Conservation (phyloP, 2,113 vertebrate genomes). For the Osmerus mordax region DNA sequence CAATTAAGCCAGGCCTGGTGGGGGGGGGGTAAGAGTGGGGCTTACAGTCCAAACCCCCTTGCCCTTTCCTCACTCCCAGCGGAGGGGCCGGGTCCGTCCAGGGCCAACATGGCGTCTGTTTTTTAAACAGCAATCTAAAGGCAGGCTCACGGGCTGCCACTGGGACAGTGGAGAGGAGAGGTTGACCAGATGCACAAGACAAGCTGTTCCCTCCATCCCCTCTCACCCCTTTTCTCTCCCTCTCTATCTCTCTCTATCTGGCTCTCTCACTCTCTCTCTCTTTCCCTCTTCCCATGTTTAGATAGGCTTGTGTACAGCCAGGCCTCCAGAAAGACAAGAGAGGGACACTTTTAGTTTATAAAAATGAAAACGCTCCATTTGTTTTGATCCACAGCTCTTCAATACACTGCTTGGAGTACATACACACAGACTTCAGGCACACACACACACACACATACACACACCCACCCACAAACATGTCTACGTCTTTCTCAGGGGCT, state of each 20-base stretch:
- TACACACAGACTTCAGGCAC: too few species aligned
- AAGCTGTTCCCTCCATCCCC: slow-evolving; percentile 7
- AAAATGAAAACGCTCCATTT: too few species aligned
- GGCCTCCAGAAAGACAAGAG: too few species aligned
- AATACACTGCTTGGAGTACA: too few species aligned
- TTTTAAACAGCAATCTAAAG: slow-evolving; percentile 75
- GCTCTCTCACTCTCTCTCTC: too few species aligned
- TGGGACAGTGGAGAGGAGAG: slow-evolving; percentile 63
- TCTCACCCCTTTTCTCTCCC: slow-evolving; percentile 21
- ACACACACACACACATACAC: too few species aligned
- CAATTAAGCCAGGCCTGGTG: not conserved
- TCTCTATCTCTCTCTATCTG: not conserved
- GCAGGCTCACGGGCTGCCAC: slow-evolving; percentile 67
- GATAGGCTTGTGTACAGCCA: too few species aligned
- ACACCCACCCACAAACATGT: too few species aligned
- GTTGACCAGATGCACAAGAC: not conserved
- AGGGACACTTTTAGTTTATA: too few species aligned
- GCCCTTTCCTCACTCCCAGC: slow-evolving; percentile 6
- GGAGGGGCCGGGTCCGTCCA: slow-evolving; percentile 45
- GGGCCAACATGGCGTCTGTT: slow-evolving; percentile 67
- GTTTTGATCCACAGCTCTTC: too few species aligned
- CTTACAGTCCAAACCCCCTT: not conserved
- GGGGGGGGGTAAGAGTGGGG: not conserved
- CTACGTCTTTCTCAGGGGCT: slow-evolving; percentile 3
- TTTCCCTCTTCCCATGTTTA: too few species aligned